Base-by-base conservation (phyloP, 2,888 invertebrate species). In the Eudasyphora cyanicolor region DNA sequence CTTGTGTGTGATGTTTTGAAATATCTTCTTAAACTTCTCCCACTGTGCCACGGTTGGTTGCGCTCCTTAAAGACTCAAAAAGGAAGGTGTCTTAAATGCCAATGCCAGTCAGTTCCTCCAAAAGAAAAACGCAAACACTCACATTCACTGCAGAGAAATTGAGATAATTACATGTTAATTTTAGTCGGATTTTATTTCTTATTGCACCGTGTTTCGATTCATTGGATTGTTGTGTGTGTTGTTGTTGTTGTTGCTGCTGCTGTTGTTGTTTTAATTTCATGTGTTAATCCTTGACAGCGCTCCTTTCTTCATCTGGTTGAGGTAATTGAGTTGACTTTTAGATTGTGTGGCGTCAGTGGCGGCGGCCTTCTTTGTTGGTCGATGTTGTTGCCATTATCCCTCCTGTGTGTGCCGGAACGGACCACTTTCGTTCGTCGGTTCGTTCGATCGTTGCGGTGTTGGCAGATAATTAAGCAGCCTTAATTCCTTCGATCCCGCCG, bases 101-200 rank as follows among this genome's bases (percentile, higher is more conserved):
- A 67, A 67, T 7, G 17, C 17, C 29, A 64, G 19, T n/a, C 42
- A 38, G 64, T 7, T 42, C 29, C 14, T 60, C n/a, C 6, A 60
- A 35, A 64, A 19, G 21, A 29, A 35, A 27, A 60, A 27, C 71
- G n/a, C n/a, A n/a, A n/a, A n/a, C n/a, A n/a, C n/a, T n/a, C n/a
- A n/a, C n/a, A n/a, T n/a, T n/a, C n/a, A 70, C 62, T 32, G 27
- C 73, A 70, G 42, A 74, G 32, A 77, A 82, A 82, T 79, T 78
- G 82, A 82, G 85, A 82, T 85, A 85, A 85, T 85, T 85, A 85
- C 85, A 85, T 85, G 82, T 85, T 85, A 85, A 85, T 85, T 85
- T 83, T 71, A 83, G 83, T 80, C 83, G 70, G 69, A 51, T 51
- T 67, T 54, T 42, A 7, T 67, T 38, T 62, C 74, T 70, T 60